Base-by-base conservation (phyloP, 2,113 vertebrate genomes). In the Pedetes capensis region DNA sequence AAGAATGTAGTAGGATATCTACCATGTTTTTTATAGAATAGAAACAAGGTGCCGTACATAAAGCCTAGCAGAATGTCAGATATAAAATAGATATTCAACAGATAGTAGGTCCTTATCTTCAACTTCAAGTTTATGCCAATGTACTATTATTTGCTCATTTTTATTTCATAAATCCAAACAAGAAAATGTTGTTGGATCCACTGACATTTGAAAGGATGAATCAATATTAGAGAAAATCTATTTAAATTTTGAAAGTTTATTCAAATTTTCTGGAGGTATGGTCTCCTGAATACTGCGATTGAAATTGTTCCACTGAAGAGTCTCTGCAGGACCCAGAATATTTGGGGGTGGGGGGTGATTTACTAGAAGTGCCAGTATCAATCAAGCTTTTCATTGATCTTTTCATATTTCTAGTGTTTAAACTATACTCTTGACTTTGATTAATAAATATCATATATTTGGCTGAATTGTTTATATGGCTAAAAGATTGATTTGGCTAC, bases 361-460 rank as follows among this genome's bases (percentile, higher is more conserved):
- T 69, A 74, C 11, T 71, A 63, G n/a, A 80, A n/a, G 7, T 66
- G 32, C 93, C 34, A 17, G 9, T 72, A 89, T 59, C 76, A 25
- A 91, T 11, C 12, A 95, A 61, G 1, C 0, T 66, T 95, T 91
- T 69, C 39, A 27, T 5, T 91, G 57, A 39, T 13, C 1, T 91
- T 83, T 72, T 44, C 14, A 3, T 87, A 25, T 91, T 93, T 89
- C 44, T 42, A 78, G 25, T 66, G 22, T 92, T 91, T 93, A 82
- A 81, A 12, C 44, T 81, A 13, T 8, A 59, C 25, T 72, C 10
- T 91, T 4, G 47, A 14, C 74, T 95, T 75, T 93, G 42, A 55
- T 89, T 80, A 93, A 89, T 47, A 87, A 96, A 82, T 22, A 85
- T 51, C 7, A 75, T 13, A 32, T 0, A 59, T 4, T 47, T 74